phyloP scores from a whole-genome alignment of 2,113 vertebrate species.

The western clawed frog (Xenopus tropicalis) region UCB_Xtro_10.0 CM004443.2:72517001-72517500 shows the following conservation, averaged over 20 bases:
- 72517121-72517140: no score
- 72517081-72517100: no score
- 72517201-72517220: constrained; percentile 67
- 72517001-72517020: no score
- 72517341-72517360: constrained; percentile 90
- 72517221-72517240: constrained; percentile 58
- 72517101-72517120: no score
- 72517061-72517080: no score
- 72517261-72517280: constrained; percentile 70
- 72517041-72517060: no score
- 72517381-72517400: constrained; percentile 69
- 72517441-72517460: constrained; percentile 96
- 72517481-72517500: constrained; percentile 76
- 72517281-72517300: constrained; percentile 79
- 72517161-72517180: no score
- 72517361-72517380: constrained; percentile 80
- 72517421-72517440: constrained; percentile 93
- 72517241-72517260: constrained; percentile 60
- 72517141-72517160: no score
- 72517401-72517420: constrained; percentile 79
- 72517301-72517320: constrained; percentile 74
- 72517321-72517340: constrained; percentile 85
- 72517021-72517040: no score
- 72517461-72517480: constrained; percentile 85
- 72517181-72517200: constrained; percentile 33